These are phyloP conservation scores for Sinocyclocheilus grahami DNA, from an alignment of 2,113 vertebrate genomes.

Conservation along the genomic window DNA sequence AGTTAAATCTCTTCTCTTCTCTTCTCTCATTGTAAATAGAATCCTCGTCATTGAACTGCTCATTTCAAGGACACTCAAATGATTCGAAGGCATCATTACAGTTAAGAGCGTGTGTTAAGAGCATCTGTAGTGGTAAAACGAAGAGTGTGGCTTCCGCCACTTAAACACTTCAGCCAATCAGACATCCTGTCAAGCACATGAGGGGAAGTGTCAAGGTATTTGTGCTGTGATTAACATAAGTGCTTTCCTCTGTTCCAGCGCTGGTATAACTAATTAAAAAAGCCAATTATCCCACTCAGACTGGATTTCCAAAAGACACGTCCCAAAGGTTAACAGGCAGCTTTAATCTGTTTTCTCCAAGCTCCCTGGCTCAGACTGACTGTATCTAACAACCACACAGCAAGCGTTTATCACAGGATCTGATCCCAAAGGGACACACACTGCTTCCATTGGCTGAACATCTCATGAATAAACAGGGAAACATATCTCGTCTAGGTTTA, in stretches of 20 bases:
- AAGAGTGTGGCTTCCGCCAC: constrained; percentile 47
- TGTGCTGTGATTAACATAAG: constrained; percentile 62
- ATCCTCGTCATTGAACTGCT: constrained; percentile 32
- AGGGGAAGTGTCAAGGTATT: constrained; percentile 54
- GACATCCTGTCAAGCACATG: constrained; percentile 53
- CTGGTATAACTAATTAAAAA: constrained; percentile 69
- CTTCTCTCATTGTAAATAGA: not conserved
- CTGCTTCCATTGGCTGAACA: constrained; percentile 30
- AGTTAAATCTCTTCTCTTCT: too few species aligned
- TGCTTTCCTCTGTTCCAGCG: constrained; percentile 48
- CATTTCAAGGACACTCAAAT: constrained; percentile 54
- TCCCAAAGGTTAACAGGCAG: constrained; percentile 58
- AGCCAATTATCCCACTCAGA: constrained; percentile 63
- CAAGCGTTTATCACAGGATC: constrained; percentile 7
- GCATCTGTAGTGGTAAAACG: constrained; percentile 44
- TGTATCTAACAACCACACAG: constrained; percentile 29
- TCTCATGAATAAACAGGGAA: constrained; percentile 45
- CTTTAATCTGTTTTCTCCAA: constrained; percentile 60
- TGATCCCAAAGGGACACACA: not conserved
- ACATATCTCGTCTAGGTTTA: not conserved
- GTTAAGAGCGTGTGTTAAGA: constrained; percentile 51
- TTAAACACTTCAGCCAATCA: constrained; percentile 50
- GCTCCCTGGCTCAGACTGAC: constrained; percentile 17
- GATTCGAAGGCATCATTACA: constrained; percentile 50
- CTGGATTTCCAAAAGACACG: constrained; percentile 38